These are phyloP conservation scores for Trachops cirrhosus DNA, from an alignment of 2,797 vertebrate species.

Conservation along the genomic window DNA sequence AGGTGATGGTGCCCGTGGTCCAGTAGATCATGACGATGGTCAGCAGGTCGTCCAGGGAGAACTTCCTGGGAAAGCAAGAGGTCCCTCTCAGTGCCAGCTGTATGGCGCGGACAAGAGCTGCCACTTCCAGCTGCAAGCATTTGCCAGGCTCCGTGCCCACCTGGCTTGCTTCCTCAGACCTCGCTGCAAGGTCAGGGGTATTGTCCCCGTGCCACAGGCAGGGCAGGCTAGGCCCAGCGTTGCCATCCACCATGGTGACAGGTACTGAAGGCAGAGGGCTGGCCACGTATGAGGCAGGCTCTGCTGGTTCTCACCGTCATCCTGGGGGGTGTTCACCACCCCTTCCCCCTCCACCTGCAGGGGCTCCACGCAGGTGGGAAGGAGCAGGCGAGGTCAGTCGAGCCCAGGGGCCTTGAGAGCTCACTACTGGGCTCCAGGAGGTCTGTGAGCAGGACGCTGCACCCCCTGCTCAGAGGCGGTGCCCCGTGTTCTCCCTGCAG, in stretches of 20 bases:
- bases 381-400: background rate
- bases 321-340: background rate
- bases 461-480: background rate
- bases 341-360: accelerated
- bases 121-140: accelerated
- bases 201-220: background rate
- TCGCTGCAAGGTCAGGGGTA: background rate
- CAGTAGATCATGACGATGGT: constrained; percentile 88
- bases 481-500: background rate
- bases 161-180: background rate
- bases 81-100: background rate
- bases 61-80: constrained; percentile 77
- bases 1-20: constrained; percentile 77
- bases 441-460: background rate
- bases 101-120: accelerated
- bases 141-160: background rate
- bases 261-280: background rate
- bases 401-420: background rate
- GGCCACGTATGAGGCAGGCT: accelerated
- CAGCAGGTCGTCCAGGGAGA: constrained; percentile 83
- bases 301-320: background rate
- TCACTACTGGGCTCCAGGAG: accelerated
- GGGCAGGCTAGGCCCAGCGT: background rate
- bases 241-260: background rate
- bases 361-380: background rate